A percentile compares a stretch with the other conserved stretches of the same genome.
Evolutionary conservation across 2,888 invertebrate genomes (phyloP).

Genomic region (Amphipoea lucens): DNA sequence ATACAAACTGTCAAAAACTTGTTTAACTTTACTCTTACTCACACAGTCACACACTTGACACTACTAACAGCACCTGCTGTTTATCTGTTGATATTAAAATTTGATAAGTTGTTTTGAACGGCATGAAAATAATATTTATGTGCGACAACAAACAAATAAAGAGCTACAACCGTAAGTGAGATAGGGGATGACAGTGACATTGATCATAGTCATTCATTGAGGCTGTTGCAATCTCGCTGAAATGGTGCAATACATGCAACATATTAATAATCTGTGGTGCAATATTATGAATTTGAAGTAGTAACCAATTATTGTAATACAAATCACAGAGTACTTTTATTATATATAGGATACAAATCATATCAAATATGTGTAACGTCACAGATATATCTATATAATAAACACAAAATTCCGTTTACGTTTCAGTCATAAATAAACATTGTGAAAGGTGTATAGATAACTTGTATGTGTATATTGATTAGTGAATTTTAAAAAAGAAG

Average conservation of each 20-base stretch:
- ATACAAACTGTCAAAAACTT: no score
- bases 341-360: conserved; percentile 42
- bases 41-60: no score
- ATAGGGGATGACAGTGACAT: not conserved
- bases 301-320: conserved; percentile 25
- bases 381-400: not conserved
- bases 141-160: no score
- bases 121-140: no score
- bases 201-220: not conserved
- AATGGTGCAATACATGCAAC: no score
- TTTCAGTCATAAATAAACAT: conserved; percentile 14
- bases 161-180: not conserved
- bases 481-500: conserved; percentile 7
- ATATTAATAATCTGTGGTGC: no score
- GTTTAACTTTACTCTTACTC: no score
- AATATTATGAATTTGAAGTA: conserved; percentile 8
- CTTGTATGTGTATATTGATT: not conserved
- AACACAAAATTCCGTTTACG: not conserved
- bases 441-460: not conserved
- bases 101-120: no score
- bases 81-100: no score
- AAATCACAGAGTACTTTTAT: no score
- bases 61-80: no score
- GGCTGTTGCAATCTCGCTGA: no score
- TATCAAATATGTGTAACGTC: conserved; percentile 15